These are phyloP conservation scores for Perca schrenkii DNA, from an alignment of 2,113 vertebrate genomes.

Conservation along the genomic window DNA sequence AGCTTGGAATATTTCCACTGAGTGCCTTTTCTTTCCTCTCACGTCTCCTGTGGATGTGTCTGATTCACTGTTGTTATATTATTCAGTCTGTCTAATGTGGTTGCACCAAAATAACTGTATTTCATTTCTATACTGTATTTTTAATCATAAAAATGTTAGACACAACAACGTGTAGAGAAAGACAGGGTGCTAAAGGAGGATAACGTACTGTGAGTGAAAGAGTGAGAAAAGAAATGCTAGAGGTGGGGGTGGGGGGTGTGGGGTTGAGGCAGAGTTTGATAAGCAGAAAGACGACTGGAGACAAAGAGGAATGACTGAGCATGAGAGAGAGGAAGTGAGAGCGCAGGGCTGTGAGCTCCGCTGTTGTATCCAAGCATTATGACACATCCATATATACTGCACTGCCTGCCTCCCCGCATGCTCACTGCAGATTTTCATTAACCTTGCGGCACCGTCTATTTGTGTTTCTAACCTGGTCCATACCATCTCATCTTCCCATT, in stretches of 20 bases:
- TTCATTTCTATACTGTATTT: not conserved
- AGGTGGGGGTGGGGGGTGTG: not conserved
- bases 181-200: not conserved
- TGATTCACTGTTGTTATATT: conserved; percentile 27
- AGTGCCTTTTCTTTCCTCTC: conserved; percentile 52
- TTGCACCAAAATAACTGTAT: not conserved
- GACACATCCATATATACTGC: conserved; percentile 59
- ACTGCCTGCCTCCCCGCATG: conserved; percentile 41
- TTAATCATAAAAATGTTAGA: not conserved
- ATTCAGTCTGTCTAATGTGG: conserved; percentile 6
- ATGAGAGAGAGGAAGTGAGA: conserved; percentile 39
- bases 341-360: conserved; percentile 31
- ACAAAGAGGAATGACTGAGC: conserved; percentile 36
- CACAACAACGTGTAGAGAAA: not conserved
- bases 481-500: conserved; percentile 39
- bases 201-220: conserved; percentile 8
- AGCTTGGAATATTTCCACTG: conserved; percentile 65
- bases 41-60: conserved; percentile 49
- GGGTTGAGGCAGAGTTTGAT: conserved; percentile 28
- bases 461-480: conserved; percentile 44
- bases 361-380: conserved; percentile 48
- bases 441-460: conserved; percentile 58
- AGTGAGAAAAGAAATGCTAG: not conserved
- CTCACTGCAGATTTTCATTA: conserved; percentile 70
- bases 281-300: conserved; percentile 29